These are phyloP conservation scores for Alectoris magna DNA, from an alignment of 2,797 vertebrate genomes.

Conservation along the genomic window DNA sequence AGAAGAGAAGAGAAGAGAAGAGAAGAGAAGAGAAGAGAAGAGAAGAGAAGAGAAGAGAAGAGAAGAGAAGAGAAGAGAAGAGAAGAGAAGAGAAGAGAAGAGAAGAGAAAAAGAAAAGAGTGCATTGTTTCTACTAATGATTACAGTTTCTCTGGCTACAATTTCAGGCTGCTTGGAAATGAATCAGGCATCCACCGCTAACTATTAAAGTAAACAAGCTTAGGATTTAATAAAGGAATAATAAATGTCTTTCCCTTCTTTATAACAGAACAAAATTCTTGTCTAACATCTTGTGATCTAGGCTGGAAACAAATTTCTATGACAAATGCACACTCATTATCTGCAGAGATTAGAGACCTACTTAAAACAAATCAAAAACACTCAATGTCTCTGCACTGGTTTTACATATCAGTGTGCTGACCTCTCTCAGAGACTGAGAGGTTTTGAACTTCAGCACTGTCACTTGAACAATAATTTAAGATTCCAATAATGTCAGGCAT, in stretches of 20 bases:
- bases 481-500: constrained; percentile 16
- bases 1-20: neutral
- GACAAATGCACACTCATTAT: constrained; percentile 50
- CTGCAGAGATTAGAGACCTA: constrained; percentile 53
- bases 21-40: too few relatives aligned
- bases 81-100: too few relatives aligned
- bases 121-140: neutral
- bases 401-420: constrained; percentile 43
- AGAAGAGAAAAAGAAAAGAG: neutral
- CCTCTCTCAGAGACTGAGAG: constrained; percentile 18
- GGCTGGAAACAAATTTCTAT: constrained; percentile 57
- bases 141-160: neutral
- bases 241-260: constrained; percentile 29
- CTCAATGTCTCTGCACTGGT: neutral
- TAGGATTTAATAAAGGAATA: constrained; percentile 41
- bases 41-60: too few relatives aligned
- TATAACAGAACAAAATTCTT: constrained; percentile 6
- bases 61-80: too few relatives aligned
- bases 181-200: constrained; percentile 1
- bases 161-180: neutral
- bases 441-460: constrained; percentile 51
- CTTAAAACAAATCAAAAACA: constrained; percentile 45
- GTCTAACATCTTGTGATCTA: constrained; percentile 45
- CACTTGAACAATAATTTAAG: constrained; percentile 45
- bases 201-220: constrained; percentile 43